Evolutionary conservation across 1,140 invertebrate genomes (phyloP), one percentile per base, ranked within the genome.

Genomic region (Micrasema longulum): DNA sequence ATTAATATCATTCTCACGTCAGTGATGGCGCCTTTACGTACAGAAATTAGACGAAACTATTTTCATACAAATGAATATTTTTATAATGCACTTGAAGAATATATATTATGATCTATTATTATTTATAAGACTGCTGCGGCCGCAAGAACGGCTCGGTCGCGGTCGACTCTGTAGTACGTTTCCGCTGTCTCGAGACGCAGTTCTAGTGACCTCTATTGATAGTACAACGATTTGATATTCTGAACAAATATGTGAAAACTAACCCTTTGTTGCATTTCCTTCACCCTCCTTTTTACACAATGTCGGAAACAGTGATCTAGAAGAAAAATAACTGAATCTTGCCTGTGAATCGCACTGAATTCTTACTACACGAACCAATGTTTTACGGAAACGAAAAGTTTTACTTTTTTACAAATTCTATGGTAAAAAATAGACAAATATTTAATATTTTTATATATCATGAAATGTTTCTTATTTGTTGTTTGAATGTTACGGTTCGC

Each of bases 391-490:
- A 16, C 18, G 31, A 57, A 68, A 20, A 20, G n/a, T 55, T 67
- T 67, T 55, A 55, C 16, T 57, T 68, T 55, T 68, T 50, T 68
- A 68, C 43, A 67, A 67, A 38, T 50, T 52, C 14, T 52, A 52
- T 52, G 35, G 31, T 14, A 57, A 14, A 68, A 41, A 55, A 55
- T 67, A 53, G 36, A 53, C 12, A 18, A 22, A 43, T 71, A 64
- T 67, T 69, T 26, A 73, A 66, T 45, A 65, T 63, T 74, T 65
- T 70, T 74, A 60, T 68, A 72, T 72, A 41, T 43, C 23, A 66
- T 38, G 26, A 48, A 26, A 35, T 71, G 18, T 71, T 35, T 52
- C 43, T 63, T 36, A 16, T 62, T 62, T 10, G 26, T 60, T 60
- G 55, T 41, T 16, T 18, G 14, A 62, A 41, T 68, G 20, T 48